Conservation (phyloP, 2,113 vertebrate species). For the Australoheros scitulus region DNA sequence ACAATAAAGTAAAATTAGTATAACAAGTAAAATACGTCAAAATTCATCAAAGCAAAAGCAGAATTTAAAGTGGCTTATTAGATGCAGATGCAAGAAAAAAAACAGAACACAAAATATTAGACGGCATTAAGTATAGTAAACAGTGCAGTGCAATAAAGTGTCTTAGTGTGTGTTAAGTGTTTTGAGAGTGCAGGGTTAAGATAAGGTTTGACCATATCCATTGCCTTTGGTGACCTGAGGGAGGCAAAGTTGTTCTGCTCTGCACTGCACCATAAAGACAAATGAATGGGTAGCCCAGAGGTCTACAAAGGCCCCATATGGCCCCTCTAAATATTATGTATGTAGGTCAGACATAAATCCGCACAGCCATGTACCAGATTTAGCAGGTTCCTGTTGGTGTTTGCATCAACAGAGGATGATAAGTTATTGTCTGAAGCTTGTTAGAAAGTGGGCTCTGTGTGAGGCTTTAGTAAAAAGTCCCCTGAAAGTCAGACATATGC, state of each 20-base stretch:
- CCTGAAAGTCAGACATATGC: slow-evolving; percentile 55
- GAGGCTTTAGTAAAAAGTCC: slow-evolving; percentile 30
- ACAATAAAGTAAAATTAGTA: background rate
- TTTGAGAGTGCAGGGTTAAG: background rate
- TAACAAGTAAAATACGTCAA: background rate
- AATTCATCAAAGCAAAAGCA: background rate
- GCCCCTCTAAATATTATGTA: slow-evolving; percentile 39
- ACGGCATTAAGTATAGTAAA: background rate
- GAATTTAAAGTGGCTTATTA: background rate
- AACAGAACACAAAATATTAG: background rate
- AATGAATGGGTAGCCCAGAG: background rate
- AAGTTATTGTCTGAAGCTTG: slow-evolving; percentile 27
- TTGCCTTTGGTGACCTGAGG: slow-evolving; percentile 7
- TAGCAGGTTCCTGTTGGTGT: slow-evolving; percentile 56
- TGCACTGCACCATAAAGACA: slow-evolving; percentile 9
- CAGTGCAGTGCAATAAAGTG: background rate
- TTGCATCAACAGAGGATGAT: slow-evolving; percentile 36
- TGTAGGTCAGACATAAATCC: slow-evolving; percentile 58
- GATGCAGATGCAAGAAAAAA: background rate
- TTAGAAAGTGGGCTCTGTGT: slow-evolving; percentile 28
- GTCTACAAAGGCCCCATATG: slow-evolving; percentile 18
- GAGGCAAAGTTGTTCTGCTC: background rate
- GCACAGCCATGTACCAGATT: slow-evolving; percentile 37
- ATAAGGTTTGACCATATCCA: background rate
- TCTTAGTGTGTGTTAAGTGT: accelerated